These are phyloP conservation scores for Heliconius ethilla DNA, from an alignment of 2,888 invertebrate species.

Conservation along the genomic window DNA sequence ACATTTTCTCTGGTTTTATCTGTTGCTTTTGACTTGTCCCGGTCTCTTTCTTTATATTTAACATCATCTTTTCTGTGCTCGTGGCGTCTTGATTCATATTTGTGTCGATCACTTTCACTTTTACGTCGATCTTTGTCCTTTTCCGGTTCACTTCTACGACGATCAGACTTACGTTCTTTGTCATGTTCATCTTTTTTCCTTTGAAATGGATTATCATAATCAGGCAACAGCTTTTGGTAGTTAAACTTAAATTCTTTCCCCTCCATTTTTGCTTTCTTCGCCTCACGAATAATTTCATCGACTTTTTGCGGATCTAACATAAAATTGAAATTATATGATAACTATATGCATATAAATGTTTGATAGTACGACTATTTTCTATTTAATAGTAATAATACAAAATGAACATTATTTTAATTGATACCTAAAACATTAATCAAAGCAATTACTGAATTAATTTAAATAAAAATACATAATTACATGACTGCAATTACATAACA, in stretches of 20 bases:
- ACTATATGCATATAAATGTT: not conserved
- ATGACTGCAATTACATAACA: not conserved
- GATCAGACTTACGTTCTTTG: conserved; percentile 46
- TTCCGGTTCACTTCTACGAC: conserved; percentile 45
- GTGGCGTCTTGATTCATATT: conserved; percentile 48
- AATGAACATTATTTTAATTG: not conserved
- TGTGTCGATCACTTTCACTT: conserved; percentile 44
- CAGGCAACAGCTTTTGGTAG: conserved; percentile 70
- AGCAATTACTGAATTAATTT: not conserved
- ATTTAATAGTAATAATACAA: not conserved
- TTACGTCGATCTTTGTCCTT: conserved; percentile 47
- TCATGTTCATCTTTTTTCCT: conserved; percentile 53
- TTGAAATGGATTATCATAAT: conserved; percentile 76
- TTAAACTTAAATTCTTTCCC: conserved; percentile 74
- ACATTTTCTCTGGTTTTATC: conserved; percentile 46
- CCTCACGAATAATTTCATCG: conserved; percentile 73
- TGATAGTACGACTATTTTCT: not conserved
- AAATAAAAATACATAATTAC: not conserved
- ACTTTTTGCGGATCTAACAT: conserved; percentile 69
- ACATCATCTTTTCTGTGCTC: conserved; percentile 51
- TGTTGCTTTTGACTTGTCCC: conserved; percentile 48
- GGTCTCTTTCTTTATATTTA: conserved; percentile 50
- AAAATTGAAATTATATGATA: not conserved
- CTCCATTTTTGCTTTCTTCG: conserved; percentile 71
- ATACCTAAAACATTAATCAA: not conserved